Evolutionary conservation across 2,797 vertebrate genomes (phyloP).

Genomic region (Peromyscus melanophrys): DNA sequence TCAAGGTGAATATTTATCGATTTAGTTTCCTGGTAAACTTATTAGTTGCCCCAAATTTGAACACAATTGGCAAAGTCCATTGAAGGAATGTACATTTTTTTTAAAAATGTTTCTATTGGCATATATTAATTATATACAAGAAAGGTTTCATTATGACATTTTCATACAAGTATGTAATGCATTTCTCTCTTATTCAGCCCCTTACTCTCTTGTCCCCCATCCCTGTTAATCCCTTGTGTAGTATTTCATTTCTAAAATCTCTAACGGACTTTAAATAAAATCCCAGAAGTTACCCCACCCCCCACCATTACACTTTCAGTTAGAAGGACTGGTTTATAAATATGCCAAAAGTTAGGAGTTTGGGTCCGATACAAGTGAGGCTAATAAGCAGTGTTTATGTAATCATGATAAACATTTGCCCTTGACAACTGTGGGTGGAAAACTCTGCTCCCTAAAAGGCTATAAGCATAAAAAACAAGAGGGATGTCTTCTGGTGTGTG

Average conservation of each 20-base stretch:
- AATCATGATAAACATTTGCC: conserved; percentile 89
- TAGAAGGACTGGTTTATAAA: conserved; percentile 83
- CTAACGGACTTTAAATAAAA: conserved; percentile 82
- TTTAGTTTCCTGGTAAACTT: conserved; percentile 74
- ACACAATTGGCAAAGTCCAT: conserved; percentile 73
- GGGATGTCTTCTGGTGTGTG: not conserved
- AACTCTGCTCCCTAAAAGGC: conserved; percentile 81
- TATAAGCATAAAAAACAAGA: conserved; percentile 78
- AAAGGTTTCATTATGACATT: not conserved
- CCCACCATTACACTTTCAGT: conserved; percentile 69
- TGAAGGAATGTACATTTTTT: conserved; percentile 76
- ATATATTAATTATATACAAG: not conserved
- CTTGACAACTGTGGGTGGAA: conserved; percentile 85
- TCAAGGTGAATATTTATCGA: conserved; percentile 13
- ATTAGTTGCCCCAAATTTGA: conserved; percentile 74
- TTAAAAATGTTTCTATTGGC: not conserved
- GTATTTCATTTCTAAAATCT: conserved; percentile 80
- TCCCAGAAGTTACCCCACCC: conserved; percentile 47
- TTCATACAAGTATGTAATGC: not conserved
- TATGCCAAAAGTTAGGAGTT: conserved; percentile 80
- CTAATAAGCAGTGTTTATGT: conserved; percentile 89
- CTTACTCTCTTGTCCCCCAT: not conserved
- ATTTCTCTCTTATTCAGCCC: not conserved
- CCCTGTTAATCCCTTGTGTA: conserved; percentile 71
- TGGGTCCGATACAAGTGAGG: conserved; percentile 81